Base-by-base conservation (phyloP, 2,113 vertebrate genomes). In the Chrysemys picta region DNA sequence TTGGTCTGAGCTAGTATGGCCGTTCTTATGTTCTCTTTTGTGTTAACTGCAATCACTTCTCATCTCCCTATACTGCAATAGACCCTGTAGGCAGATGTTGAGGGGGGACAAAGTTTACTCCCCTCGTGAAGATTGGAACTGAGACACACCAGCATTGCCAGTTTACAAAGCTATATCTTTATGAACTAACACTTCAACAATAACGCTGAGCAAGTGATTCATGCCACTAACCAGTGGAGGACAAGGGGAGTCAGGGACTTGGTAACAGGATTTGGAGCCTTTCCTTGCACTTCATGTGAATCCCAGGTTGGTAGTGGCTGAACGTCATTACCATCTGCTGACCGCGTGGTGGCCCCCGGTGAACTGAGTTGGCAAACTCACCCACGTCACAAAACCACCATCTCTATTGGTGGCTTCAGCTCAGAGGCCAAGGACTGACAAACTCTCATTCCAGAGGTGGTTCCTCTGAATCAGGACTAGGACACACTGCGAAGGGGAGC, bases 21-120 rank as follows among this genome's bases (percentile, higher is more conserved):
- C 45, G 8, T 47, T 47, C 45, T 47, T 47, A 47, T 47, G 45
- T 47, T 45, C 72, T 3, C 35, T 75, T 79, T 3, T 5, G 75
- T 54, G 95, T 96, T 84, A 87, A 95, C 62, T 82, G 88, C 92
- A 91, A 85, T 69, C 62, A 35, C 2, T n/a, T 65, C 62, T 65
- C 29, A 65, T 65, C 62, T 35, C 62, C 76, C 69, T 45, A 21
- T 11, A 38, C 79, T 89, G 27, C 8, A 5, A 53, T 84, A 83
- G 84, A 38, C 38, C 80, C 11, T 0, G 0, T 57, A 53, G 4
- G 29, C 29, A 75, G 76, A 90, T 81, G 0, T 0, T 65, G 89
- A 29, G 50, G 78, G 85, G 82, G 62, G 29, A 1, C 29, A 27
- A n/a, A 69, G 35, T n/a, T 69, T 69, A n/a, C 80, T 65, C 38